These are phyloP conservation scores for Orientallactaga sibirica DNA, from an alignment of 2,797 vertebrate species.

Conservation along the genomic window DNA sequence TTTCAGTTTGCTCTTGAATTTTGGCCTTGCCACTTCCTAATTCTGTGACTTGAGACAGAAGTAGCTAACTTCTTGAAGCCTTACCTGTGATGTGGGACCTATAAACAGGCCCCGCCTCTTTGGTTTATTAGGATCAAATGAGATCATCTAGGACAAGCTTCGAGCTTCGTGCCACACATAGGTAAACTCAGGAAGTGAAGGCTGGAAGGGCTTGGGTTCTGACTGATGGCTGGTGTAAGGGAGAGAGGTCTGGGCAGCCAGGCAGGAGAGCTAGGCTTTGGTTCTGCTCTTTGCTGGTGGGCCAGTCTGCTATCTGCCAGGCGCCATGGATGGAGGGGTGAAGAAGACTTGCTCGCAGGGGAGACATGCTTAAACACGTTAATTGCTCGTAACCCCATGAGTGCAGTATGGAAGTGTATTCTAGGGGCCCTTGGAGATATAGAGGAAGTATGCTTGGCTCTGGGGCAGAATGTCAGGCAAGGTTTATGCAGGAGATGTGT, in stretches of 20 bases:
- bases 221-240: neutral
- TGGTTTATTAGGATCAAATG: neutral
- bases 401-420: neutral
- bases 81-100: conserved; percentile 47
- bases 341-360: neutral
- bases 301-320: neutral
- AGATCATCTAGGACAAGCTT: neutral
- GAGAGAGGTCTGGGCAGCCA: neutral
- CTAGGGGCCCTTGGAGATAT: neutral
- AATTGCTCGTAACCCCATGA: neutral
- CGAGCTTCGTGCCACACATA: neutral
- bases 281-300: neutral
- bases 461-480: neutral
- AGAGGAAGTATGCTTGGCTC: neutral
- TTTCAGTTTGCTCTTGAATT: conserved; percentile 19
- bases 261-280: neutral
- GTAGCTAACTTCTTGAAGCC: conserved; percentile 50
- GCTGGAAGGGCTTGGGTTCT: neutral
- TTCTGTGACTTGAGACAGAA: conserved; percentile 51
- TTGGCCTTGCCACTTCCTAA: conserved; percentile 9
- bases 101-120: neutral
- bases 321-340: neutral
- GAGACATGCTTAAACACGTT: neutral
- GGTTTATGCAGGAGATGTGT: neutral
- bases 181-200: neutral